Evolutionary conservation across 1,140 invertebrate genomes (phyloP), one percentile per base, ranked within the genome.

Genomic region (Myzus persicae): DNA sequence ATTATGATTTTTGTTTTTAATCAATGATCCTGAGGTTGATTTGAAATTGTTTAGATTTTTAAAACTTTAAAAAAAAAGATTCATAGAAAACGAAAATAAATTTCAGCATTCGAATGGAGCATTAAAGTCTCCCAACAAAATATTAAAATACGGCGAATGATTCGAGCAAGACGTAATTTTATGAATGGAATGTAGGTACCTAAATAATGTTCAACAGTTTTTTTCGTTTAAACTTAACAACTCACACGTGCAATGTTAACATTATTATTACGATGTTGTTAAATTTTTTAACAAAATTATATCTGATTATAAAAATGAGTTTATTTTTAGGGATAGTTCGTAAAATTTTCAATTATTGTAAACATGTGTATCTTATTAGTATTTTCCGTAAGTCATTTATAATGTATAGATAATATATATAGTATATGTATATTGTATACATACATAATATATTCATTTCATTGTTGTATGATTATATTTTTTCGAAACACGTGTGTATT

Each of bases 191-290:
- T 82, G 26, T 88, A 22, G 11, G 42, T 48, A 36, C 46, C 46
- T 48, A 20, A 36, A 46, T 46, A n/a, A 88, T 31, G 11, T 44
- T 42, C 81, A 44, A 44, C 82, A 31, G 20, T 42, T n/a, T 88
- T 59, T 59, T 90, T 59, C 38, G 31, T 91, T n/a, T 48, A 81
- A 91, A 91, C 90, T 91, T 91, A 91, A 91, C 90, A 91, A 91
- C 90, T 81, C 90, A 91, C 67, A 91, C 90, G 90, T 91, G 90
- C 90, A 44, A 91, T 48, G 59, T 46, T 91, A 44, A 81, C 8
- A 81, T 48, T 42, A 36, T 81, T 81, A 91, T 51, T 91, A 91
- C 90, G 90, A 91, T 91, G 90, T 91, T 91, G 90, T 91, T 91
- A 91, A 91, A 91, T 91, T 91, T 82, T 7, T 90, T 90, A 38